Conservation (phyloP, 1,140 invertebrate genomes). For the Lepidurus couesii region DNA sequence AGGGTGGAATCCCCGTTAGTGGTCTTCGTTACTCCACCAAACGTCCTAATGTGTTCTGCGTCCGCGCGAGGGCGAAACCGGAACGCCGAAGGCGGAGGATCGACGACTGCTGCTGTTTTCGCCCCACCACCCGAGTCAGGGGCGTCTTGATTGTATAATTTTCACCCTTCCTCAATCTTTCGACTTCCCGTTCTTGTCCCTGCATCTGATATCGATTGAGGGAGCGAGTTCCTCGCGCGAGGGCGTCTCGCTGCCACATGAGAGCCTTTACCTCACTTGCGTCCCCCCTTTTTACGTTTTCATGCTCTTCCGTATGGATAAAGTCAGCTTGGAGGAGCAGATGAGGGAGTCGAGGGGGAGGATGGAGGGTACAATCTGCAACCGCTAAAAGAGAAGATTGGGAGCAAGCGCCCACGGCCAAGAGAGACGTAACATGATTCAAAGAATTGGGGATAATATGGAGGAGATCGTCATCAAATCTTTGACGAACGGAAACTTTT, state of each 20-base stretch:
- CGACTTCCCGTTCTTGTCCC: constrained; percentile 18
- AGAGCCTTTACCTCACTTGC: not conserved
- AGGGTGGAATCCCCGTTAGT: not conserved
- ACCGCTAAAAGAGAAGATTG: not conserved
- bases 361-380: not conserved
- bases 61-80: not conserved
- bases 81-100: not conserved
- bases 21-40: not conserved
- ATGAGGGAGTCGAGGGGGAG: not conserved
- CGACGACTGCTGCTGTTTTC: constrained; percentile 23
- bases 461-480: not conserved
- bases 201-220: constrained; percentile 1
- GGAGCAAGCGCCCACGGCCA: not conserved
- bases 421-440: not conserved
- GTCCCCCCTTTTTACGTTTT: not conserved
- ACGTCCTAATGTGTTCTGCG: constrained; percentile 21
- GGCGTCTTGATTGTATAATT: constrained; percentile 19
- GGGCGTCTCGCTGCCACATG: not conserved
- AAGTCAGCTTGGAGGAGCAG: not conserved
- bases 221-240: not conserved
- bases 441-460: not conserved
- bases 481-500: no score
- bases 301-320: not conserved
- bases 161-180: constrained; percentile 19
- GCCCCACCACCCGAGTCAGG: not conserved